Base-by-base conservation (phyloP, 2,888 invertebrate species). In the Caenorhabditis uteleia region DNA sequence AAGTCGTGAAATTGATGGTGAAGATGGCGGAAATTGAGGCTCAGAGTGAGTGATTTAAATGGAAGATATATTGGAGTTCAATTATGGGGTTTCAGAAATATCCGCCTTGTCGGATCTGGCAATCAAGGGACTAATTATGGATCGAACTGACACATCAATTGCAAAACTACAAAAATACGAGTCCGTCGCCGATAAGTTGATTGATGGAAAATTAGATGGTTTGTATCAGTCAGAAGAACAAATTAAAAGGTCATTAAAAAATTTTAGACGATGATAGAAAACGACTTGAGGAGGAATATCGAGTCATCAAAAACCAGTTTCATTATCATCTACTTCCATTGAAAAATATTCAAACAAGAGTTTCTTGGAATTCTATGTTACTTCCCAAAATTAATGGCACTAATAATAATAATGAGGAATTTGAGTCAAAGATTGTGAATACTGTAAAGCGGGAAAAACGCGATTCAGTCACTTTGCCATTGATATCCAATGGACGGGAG, bases 21-120 rank as follows among this genome's bases (percentile, higher is more conserved):
- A 89, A 91, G 72, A 93, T 95, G 34, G 94, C 95, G 83, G 92
- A 93, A 85, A 87, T 94, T 54, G 95, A 95, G 85, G 93, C 94
- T 0, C 92, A 93, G 84, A 95, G 93, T 86, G 89, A 69, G 77
- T 54, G 44, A 50, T 45, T 21, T 27, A 16, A 44, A 29, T 27
- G 38, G 20, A 18, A 40, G 46, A 42, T 29, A 3, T 25, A 10
- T 29, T 25, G 5, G 4, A 31, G n/a, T 34, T 44, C n/a, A 18
- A 14, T 23, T 49, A 7, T 50, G 6, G 10, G n/a, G 6, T 64
- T 78, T 46, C 56, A 82, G 82, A 77, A 58, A 74, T 79, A 39
- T 78, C 80, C 14, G 70, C 80, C 2, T 53, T 70, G 42, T 79
- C 78, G 7, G 82, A 82, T 45, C 53, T 77, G 34, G 77, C 75